These are phyloP conservation scores for Iphiclides podalirius DNA, from an alignment of 2,888 invertebrate species.

Conservation along the genomic window DNA sequence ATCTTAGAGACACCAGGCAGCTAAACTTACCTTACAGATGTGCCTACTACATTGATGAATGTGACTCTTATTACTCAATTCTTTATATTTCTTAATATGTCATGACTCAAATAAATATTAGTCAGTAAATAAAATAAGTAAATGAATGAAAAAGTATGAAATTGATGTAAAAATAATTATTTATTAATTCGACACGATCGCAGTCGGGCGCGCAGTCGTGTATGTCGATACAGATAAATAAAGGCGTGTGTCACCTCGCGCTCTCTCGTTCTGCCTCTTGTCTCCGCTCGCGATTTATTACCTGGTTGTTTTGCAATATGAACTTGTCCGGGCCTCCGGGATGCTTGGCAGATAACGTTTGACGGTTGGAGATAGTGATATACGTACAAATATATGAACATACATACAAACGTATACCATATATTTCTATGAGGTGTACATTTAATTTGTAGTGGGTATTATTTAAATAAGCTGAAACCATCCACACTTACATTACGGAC, in stretches of 20 bases:
- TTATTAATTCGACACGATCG: neutral
- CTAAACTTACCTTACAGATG: too few species aligned
- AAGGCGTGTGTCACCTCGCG: conserved; percentile 29
- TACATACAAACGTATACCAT: neutral
- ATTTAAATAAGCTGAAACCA: too few species aligned
- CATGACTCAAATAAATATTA: too few species aligned
- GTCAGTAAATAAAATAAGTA: too few species aligned
- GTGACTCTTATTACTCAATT: too few species aligned
- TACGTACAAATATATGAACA: neutral
- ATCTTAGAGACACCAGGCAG: too few species aligned
- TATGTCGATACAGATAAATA: conserved; percentile 34
- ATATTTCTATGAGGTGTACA: neutral
- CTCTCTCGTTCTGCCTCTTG: conserved; percentile 31
- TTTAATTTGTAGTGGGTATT: too few species aligned
- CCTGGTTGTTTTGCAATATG: conserved; percentile 52
- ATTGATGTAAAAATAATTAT: too few species aligned
- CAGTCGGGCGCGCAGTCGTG: conserved; percentile 8
- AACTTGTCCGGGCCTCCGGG: conserved; percentile 44
- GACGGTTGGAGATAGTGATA: conserved; percentile 18
- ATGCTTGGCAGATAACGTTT: conserved; percentile 26
- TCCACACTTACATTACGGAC: too few species aligned
- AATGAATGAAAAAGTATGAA: too few species aligned
- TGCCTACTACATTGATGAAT: too few species aligned
- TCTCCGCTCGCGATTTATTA: conserved; percentile 45
- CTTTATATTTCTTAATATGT: too few species aligned